Percentiles rank a stretch among this genome's conserved stretches.
These are phyloP conservation scores for Nezara viridula DNA, from an alignment of 2,888 invertebrate species.

Conservation along the genomic window DNA sequence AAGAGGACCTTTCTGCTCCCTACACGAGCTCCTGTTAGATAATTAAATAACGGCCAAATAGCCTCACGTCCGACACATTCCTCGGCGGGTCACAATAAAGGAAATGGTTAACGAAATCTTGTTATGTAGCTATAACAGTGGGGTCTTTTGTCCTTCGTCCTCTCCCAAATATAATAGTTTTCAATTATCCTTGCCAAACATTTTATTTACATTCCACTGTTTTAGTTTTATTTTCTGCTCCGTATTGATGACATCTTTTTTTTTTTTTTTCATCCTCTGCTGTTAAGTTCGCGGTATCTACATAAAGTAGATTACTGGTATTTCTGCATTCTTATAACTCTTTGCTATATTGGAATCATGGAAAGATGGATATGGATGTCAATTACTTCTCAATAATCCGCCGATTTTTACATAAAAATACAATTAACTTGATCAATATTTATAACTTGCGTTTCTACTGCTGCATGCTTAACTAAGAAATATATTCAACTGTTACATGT, in stretches of 20 bases:
- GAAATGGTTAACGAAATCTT: slow-evolving; percentile 3
- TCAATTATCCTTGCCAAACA: background rate
- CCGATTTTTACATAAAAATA: background rate
- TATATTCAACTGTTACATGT: background rate
- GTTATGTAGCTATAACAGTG: background rate
- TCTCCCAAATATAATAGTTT: background rate
- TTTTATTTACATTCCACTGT: background rate
- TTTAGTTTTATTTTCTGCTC: background rate
- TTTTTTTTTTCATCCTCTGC: background rate
- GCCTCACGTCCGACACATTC: background rate
- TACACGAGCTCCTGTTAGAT: background rate
- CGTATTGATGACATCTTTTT: background rate
- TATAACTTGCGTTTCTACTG: background rate
- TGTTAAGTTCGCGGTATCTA: too few species aligned
- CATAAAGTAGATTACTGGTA: too few species aligned
- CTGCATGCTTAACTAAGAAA: background rate
- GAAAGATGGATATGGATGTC: background rate
- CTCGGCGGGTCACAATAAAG: background rate
- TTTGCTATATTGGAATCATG: too few species aligned
- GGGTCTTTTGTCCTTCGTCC: background rate
- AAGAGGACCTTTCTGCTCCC: background rate
- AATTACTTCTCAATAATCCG: background rate
- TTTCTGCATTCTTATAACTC: too few species aligned
- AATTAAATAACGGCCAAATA: background rate
- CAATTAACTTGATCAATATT: background rate